Evolutionary conservation across 2,888 invertebrate species (phyloP).

Genomic region (Eupithecia subumbrata): DNA sequence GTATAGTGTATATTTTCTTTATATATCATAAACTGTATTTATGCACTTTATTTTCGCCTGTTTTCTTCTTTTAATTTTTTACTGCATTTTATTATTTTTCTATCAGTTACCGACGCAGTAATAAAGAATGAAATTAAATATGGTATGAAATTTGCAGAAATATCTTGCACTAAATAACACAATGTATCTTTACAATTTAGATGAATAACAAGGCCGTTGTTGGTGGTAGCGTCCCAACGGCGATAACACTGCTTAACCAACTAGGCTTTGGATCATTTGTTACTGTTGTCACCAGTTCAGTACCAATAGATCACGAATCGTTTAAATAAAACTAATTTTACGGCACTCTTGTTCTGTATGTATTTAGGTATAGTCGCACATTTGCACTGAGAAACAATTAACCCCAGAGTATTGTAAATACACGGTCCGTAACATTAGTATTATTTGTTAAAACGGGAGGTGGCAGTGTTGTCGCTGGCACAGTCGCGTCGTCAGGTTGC

Average conservation of each 20-base stretch:
- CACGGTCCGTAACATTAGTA: slow-evolving; percentile 58
- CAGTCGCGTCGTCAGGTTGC: slow-evolving; percentile 62
- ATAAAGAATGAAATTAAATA: slow-evolving; percentile 72
- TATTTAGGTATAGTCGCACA: slow-evolving; percentile 32
- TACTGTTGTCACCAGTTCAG: slow-evolving; percentile 35
- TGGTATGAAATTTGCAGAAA: slow-evolving; percentile 59
- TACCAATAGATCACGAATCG: slow-evolving; percentile 35
- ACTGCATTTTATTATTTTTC: slow-evolving; percentile 55
- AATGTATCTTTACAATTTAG: slow-evolving; percentile 63
- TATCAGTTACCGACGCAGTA: slow-evolving; percentile 70
- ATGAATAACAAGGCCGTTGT: slow-evolving; percentile 70
- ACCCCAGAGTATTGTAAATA: slow-evolving; percentile 35
- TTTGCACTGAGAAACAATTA: slow-evolving; percentile 37
- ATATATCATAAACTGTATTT: slow-evolving; percentile 46
- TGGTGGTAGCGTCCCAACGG: slow-evolving; percentile 71
- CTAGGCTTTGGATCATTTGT: slow-evolving; percentile 56
- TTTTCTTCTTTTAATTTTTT: slow-evolving; percentile 68
- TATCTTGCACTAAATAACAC: slow-evolving; percentile 77
- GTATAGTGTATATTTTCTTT: slow-evolving; percentile 62
- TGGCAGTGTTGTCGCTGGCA: slow-evolving; percentile 76
- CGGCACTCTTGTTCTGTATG: slow-evolving; percentile 45
- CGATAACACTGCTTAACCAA: slow-evolving; percentile 81
- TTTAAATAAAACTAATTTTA: slow-evolving; percentile 64
- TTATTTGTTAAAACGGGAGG: slow-evolving; percentile 50
- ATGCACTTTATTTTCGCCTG: slow-evolving; percentile 77